Conservation (phyloP, 1,140 invertebrate genomes). For the Antheraea mylitta region DNA sequence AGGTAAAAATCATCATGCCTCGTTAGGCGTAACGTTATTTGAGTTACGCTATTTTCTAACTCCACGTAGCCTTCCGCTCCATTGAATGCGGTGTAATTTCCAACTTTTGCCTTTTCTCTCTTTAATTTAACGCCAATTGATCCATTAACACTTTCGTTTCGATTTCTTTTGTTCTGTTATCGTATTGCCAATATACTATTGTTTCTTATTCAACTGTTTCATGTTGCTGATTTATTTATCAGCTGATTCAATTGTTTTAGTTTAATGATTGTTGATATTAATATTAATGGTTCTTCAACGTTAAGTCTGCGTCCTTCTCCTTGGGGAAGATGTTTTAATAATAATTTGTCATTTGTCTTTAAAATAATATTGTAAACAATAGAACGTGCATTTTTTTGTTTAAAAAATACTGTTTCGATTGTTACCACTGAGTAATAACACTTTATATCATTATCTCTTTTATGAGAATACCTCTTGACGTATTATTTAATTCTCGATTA, state of each 20-base stretch:
- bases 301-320: no score
- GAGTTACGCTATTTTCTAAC: constrained; percentile 7
- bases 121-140: constrained; percentile 29
- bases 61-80: constrained; percentile 21
- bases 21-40: not conserved
- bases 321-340: no score
- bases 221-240: not conserved
- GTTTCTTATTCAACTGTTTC: not conserved
- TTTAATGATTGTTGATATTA: not conserved
- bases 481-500: no score
- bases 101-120: constrained; percentile 19
- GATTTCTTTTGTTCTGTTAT: constrained; percentile 24
- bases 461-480: no score
- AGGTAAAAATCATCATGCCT: constrained; percentile 2
- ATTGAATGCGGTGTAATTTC: constrained; percentile 24
- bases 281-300: not conserved
- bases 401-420: no score
- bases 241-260: not conserved
- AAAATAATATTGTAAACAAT: no score
- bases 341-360: no score
- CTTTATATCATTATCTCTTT: no score
- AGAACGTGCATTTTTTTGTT: no score
- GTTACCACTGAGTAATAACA: no score
- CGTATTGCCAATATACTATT: not conserved
- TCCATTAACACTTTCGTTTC: constrained; percentile 36